phyloP scores from a whole-genome alignment of 2,888 invertebrate species.

The Carpatolechia fugitivella region DNA sequence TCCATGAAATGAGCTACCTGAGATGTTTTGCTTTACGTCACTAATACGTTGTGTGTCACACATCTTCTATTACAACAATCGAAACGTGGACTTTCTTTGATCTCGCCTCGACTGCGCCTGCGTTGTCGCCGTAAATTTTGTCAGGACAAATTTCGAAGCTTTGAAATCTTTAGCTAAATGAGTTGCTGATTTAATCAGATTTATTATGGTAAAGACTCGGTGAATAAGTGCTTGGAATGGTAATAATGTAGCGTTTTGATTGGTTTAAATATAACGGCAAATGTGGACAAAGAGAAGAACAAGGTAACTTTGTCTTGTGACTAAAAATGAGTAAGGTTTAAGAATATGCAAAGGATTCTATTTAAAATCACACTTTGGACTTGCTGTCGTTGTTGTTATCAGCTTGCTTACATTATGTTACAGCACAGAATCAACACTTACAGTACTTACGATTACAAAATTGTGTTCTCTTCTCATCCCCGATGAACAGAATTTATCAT shows the following conservation, averaged over 20 bases:
- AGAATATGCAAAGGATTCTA: no score
- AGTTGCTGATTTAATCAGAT: conserved; percentile 59
- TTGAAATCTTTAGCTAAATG: conserved; percentile 60
- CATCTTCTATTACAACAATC: background rate
- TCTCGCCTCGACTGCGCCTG: conserved; percentile 25
- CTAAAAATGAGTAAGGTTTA: no score
- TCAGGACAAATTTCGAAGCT: conserved; percentile 73
- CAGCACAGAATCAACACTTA: no score
- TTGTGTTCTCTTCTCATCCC: no score
- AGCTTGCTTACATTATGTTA: no score
- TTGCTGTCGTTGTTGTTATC: no score
- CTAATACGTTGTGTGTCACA: background rate
- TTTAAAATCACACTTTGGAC: no score
- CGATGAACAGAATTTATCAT: no score
- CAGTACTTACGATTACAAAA: no score
- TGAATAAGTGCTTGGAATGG: conserved; percentile 35
- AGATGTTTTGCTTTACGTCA: no score
- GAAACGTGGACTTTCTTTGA: background rate
- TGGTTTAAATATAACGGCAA: conserved; percentile 29
- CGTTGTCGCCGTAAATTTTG: conserved; percentile 65
- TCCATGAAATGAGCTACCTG: no score
- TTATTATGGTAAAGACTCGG: conserved; percentile 54
- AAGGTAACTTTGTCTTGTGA: background rate
- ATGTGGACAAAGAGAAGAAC: conserved; percentile 9
- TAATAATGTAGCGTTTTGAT: conserved; percentile 40